These are phyloP conservation scores for Acanthaster planci DNA, from an alignment of 35 echinoderm and acorn worm genomes.

Conservation along the genomic window DNA sequence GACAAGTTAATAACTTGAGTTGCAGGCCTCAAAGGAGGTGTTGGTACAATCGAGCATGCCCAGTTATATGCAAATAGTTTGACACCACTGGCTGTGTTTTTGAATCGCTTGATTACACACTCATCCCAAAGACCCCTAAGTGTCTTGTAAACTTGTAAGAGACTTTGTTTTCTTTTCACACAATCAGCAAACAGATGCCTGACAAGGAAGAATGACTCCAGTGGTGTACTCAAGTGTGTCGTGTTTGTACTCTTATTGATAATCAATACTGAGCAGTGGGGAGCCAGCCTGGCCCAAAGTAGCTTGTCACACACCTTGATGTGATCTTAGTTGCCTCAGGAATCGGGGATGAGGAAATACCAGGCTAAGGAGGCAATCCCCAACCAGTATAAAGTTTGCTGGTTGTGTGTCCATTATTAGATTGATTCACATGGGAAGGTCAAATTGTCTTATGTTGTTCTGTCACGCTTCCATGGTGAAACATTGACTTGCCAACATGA, in stretches of 20 bases:
- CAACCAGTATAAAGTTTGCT: constrained; percentile 8
- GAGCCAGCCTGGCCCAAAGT: neutral
- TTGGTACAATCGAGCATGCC: no score
- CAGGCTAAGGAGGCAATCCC: no score
- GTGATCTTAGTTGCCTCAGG: no score
- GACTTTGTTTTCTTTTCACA: neutral
- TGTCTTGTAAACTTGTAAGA: neutral
- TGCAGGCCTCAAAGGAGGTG: no score
- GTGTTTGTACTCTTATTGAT: constrained; percentile 20
- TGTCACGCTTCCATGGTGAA: constrained; percentile 21
- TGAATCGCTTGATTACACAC: neutral
- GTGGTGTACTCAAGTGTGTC: neutral
- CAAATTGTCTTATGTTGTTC: neutral
- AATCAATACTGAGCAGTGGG: neutral
- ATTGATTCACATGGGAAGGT: neutral
- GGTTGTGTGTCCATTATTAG: constrained; percentile 9
- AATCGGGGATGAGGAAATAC: no score
- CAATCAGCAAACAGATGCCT: neutral
- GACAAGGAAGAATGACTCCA: neutral
- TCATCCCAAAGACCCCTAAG: neutral
- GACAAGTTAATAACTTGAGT: no score
- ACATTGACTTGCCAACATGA: no score
- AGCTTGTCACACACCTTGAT: no score
- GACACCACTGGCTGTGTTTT: no score
- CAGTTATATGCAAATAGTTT: no score